Conservation (phyloP, 1,140 invertebrate genomes). For the Hesperophylax magnus region DNA sequence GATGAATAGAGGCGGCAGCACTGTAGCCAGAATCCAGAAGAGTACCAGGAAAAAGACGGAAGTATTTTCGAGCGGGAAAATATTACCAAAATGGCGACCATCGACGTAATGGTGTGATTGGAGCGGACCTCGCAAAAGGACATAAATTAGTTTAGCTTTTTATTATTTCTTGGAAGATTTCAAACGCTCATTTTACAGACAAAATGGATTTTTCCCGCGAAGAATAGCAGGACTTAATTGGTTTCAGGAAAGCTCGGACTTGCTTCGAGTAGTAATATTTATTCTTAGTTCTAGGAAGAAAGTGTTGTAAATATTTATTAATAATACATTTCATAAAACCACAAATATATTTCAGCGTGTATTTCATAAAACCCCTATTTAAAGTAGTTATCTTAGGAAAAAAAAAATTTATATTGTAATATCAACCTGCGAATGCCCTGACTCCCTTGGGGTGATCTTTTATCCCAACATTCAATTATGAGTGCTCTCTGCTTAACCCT, state of each 20-base stretch:
- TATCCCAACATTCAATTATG: constrained; percentile 23
- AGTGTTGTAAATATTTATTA: not conserved
- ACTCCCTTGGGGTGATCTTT: not conserved
- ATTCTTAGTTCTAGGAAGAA: not conserved
- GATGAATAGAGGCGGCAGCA: constrained; percentile 11
- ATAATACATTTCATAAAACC: too few species aligned
- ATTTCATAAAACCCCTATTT: too few species aligned
- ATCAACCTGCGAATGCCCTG: not conserved
- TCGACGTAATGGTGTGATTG: constrained; percentile 50
- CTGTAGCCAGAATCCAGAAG: not conserved
- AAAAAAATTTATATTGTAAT: not conserved
- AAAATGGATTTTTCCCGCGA: not conserved
- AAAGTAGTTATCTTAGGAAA: too few species aligned
- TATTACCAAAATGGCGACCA: constrained; percentile 44
- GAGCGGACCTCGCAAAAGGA: constrained; percentile 32
- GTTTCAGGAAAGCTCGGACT: too few species aligned
- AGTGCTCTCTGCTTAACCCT: constrained; percentile 21
- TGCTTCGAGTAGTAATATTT: not conserved
- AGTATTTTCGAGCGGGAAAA: constrained; percentile 31
- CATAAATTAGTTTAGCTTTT: constrained; percentile 45
- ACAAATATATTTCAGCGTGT: too few species aligned
- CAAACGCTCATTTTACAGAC: constrained; percentile 9
- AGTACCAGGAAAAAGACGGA: constrained; percentile 22
- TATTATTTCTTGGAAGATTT: constrained; percentile 31
- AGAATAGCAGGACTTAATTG: not conserved